phyloP scores from a whole-genome alignment of 2,888 invertebrate species.

The Archips xylosteana region DNA sequence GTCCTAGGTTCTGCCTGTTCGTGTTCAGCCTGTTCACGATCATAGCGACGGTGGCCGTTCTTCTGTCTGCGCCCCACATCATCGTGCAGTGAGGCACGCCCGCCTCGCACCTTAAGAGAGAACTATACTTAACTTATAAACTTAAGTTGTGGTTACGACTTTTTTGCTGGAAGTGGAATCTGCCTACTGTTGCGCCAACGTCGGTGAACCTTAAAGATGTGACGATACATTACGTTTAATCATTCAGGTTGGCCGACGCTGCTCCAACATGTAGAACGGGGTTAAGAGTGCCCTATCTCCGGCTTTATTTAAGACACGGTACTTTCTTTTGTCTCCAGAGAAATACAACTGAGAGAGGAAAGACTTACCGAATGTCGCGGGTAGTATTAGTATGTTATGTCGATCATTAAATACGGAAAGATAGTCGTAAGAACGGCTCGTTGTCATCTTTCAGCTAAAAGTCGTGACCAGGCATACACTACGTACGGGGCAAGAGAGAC shows the following conservation, averaged over 20 bases:
- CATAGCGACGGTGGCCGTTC: slow-evolving; percentile 96
- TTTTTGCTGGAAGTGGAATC: not conserved
- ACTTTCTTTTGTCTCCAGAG: not conserved
- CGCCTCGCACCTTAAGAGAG: slow-evolving; percentile 36
- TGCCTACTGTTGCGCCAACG: not conserved
- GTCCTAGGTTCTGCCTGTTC: slow-evolving; percentile 94
- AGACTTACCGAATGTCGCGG: not conserved
- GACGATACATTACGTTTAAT: no score
- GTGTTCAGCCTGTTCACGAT: slow-evolving; percentile 97
- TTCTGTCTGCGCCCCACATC: slow-evolving; percentile 97
- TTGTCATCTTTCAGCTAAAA: not conserved
- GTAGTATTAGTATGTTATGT: not conserved
- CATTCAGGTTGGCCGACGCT: no score
- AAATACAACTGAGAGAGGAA: not conserved
- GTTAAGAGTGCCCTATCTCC: not conserved
- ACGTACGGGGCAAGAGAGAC: not conserved
- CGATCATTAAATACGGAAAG: not conserved
- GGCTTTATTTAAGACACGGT: not conserved
- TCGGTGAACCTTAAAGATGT: no score
- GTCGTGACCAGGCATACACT: not conserved
- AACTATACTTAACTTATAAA: slow-evolving; percentile 39
- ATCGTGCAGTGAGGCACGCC: slow-evolving; percentile 91
- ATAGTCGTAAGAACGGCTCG: not conserved
- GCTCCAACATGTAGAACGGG: no score
- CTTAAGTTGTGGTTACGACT: slow-evolving; percentile 9